Percentiles rank a stretch among this genome's conserved stretches.
These are phyloP conservation scores for Meandrina meandrites DNA, from an alignment of 92 coral and sea anemone genomes.

Conservation along the genomic window DNA sequence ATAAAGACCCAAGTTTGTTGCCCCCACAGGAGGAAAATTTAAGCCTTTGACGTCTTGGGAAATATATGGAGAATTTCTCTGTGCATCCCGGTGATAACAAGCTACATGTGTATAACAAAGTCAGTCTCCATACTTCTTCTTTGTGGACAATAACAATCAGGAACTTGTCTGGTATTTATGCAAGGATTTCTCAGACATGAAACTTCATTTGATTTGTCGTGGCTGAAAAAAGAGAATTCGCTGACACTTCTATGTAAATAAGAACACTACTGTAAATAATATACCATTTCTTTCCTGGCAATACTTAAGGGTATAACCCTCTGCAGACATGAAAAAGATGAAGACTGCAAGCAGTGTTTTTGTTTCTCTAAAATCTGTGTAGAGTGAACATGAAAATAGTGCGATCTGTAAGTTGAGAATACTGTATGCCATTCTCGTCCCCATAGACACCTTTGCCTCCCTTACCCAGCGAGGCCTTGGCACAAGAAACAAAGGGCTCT, in stretches of 20 bases:
- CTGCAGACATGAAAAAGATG: background rate
- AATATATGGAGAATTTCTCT: background rate
- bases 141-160: background rate
- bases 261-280: constrained; percentile 16
- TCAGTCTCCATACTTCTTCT: background rate
- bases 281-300: background rate
- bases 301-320: background rate
- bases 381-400: background rate
- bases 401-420: too few species aligned
- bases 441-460: too few species aligned
- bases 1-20: background rate
- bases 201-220: background rate
- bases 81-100: background rate
- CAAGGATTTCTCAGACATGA: background rate
- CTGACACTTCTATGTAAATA: background rate
- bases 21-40: background rate
- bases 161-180: background rate
- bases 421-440: too few species aligned
- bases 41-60: background rate
- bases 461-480: too few species aligned
- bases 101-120: background rate
- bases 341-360: background rate
- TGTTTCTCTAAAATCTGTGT: background rate
- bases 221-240: background rate
- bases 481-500: too few species aligned